Base-by-base conservation (phyloP, 2,113 vertebrate genomes). In the Penelope pileata region DNA sequence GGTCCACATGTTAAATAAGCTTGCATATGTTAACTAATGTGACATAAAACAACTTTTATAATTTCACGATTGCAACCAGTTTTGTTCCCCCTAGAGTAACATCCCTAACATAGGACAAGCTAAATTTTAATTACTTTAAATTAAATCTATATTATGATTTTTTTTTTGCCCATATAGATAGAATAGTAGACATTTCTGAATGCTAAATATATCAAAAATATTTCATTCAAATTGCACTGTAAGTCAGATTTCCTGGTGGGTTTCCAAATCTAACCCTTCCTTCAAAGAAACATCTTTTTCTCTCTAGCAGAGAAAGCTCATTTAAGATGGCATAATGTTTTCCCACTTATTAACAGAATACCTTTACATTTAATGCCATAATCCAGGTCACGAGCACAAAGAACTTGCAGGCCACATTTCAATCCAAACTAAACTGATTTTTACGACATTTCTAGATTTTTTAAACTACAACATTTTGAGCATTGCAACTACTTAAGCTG, bases 1-100 rank as follows among this genome's bases (percentile, higher is more conserved):
- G 96, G 90, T 98, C 97, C 98, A 98, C 97, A 98, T 98, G 98
- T 98, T 98, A 98, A 98, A 98, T 98, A 98, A 98, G 97, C 98
- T 98, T 96, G 97, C 97, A 97, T 98, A 98, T 98, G 98, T 98
- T 98, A 98, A 97, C 97, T 97, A 98, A 97, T 94, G 96, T 91
- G 95, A 98, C 97, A 98, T 97, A 97, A 98, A 98, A 98, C 97
- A 98, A 98, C 97, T 98, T 98, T 96, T 92, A 83, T 97, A 97
- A 97, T 98, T 98, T 97, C 94, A 97, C 95, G 93, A 95, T 97
- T 97, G 96, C 92, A 97, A 96, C 97, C 93, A 97, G 95, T 97
- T 97, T 97, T 96, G 96, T 94, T 98, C 94, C 97, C 97, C 81
- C 91, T 95, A 97, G 97, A 97, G 97, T 96, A 97, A 94, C 92